These are phyloP conservation scores for Hyles euphorbiae DNA, from an alignment of 1,140 invertebrate genomes.

Conservation along the genomic window DNA sequence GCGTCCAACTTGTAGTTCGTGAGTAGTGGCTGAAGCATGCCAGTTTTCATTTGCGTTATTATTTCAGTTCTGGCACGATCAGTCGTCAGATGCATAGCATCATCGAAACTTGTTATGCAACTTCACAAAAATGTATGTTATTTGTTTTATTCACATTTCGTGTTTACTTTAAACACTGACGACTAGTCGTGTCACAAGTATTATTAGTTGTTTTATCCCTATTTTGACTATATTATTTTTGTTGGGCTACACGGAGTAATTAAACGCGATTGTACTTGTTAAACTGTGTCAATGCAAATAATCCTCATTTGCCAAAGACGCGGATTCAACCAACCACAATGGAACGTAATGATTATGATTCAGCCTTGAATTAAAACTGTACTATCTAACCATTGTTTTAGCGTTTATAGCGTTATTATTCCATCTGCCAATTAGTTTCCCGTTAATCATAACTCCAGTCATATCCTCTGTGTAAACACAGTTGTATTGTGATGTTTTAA, in stretches of 20 bases:
- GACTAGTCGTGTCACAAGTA: no score
- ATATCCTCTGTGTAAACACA: background rate
- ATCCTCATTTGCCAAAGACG: no score
- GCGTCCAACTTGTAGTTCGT: slow-evolving; percentile 61
- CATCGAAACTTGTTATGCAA: no score
- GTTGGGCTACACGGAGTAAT: no score
- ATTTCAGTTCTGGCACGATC: slow-evolving; percentile 27
- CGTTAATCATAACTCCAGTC: slow-evolving; percentile 9
- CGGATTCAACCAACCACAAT: background rate
- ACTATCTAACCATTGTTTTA: slow-evolving; percentile 24
- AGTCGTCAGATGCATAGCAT: background rate
- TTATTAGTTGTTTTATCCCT: no score
- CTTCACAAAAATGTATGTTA: no score
- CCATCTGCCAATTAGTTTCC: slow-evolving; percentile 31
- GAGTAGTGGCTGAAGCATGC: slow-evolving; percentile 74
- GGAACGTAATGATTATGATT: slow-evolving; percentile 14
- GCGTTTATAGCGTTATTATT: slow-evolving; percentile 17
- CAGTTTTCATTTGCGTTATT: slow-evolving; percentile 60
- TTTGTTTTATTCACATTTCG: no score
- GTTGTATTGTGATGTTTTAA: background rate
- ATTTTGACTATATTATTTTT: no score
- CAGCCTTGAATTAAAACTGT: slow-evolving; percentile 39
- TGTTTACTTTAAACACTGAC: no score
- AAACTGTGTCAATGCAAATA: no score
- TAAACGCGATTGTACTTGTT: no score